phyloP scores from a whole-genome alignment of 1,140 invertebrate genomes.

The Lucilia cuprina region DNA sequence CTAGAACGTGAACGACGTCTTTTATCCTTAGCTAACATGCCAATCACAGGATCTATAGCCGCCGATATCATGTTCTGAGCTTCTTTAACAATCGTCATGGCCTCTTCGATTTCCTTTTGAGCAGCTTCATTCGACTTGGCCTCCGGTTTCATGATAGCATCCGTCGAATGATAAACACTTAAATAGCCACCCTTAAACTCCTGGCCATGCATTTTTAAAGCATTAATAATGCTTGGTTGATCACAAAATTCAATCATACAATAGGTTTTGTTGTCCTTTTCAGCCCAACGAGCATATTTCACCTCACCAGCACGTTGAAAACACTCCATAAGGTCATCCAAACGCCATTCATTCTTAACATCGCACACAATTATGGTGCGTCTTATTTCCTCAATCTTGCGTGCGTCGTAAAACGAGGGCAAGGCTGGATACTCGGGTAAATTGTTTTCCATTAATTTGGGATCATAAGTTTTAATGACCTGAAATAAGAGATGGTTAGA shows the following conservation, averaged over 20 bases:
- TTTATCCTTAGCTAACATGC: constrained; percentile 84
- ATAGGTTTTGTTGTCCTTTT: constrained; percentile 78
- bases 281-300: constrained; percentile 93
- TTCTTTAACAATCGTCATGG: constrained; percentile 95
- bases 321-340: constrained; percentile 84
- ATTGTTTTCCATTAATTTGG: constrained; percentile 81
- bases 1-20: constrained; percentile 69
- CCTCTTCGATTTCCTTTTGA: constrained; percentile 94
- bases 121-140: constrained; percentile 94
- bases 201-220: constrained; percentile 85
- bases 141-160: constrained; percentile 90
- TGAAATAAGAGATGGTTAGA: constrained; percentile 43
- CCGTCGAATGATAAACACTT: constrained; percentile 86
- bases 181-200: constrained; percentile 71
- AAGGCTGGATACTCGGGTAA: constrained; percentile 92
- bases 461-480: constrained; percentile 90
- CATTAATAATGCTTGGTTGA: constrained; percentile 85
- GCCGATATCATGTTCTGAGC: constrained; percentile 92
- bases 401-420: constrained; percentile 86
- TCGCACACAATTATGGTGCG: constrained; percentile 86
- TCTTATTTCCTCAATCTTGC: constrained; percentile 95
- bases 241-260: constrained; percentile 95
- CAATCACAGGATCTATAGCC: constrained; percentile 89
- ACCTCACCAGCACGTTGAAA: constrained; percentile 90
- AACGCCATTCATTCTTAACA: constrained; percentile 72